Conservation (phyloP, 2,888 invertebrate species). For the Andrena bicolor region DNA sequence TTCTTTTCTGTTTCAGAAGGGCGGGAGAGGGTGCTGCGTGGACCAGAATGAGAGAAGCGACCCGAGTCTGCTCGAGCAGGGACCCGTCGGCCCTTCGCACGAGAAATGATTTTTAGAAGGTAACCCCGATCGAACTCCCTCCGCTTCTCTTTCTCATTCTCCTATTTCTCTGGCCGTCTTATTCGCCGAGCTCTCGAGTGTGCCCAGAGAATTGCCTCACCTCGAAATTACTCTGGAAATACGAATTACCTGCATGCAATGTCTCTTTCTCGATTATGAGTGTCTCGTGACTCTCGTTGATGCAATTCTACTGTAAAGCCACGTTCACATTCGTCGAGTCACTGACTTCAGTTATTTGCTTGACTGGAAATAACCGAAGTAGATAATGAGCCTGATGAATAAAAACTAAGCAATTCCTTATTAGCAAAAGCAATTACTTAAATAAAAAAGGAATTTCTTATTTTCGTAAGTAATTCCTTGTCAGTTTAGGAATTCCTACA, state of each 20-base stretch:
- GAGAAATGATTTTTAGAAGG: conserved; percentile 85
- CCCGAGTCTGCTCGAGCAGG: conserved; percentile 75
- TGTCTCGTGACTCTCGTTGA: conserved; percentile 1
- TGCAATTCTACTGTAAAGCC: neutral
- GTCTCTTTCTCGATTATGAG: neutral
- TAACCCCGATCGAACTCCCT: conserved; percentile 48
- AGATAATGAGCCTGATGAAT: too few species aligned
- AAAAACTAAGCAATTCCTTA: too few species aligned
- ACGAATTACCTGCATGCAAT: conserved; percentile 58
- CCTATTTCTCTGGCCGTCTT: neutral
- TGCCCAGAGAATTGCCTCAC: conserved; percentile 64
- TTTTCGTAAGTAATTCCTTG: too few species aligned
- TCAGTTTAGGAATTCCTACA: too few species aligned
- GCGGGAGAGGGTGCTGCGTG: conserved; percentile 61
- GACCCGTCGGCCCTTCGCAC: conserved; percentile 81
- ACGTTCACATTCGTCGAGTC: too few species aligned
- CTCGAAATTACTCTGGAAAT: conserved; percentile 65
- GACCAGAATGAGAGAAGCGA: conserved; percentile 79
- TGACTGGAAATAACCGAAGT: too few species aligned
- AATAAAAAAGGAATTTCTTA: too few species aligned
- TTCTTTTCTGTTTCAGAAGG: conserved; percentile 67
- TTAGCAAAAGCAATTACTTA: too few species aligned
- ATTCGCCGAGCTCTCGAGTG: conserved; percentile 30
- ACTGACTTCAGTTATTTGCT: too few species aligned
- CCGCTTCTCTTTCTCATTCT: neutral